Percentiles rank a stretch among this genome's conserved stretches.
Conservation (phyloP, 2,113 vertebrate species). For the Chionis minor region DNA sequence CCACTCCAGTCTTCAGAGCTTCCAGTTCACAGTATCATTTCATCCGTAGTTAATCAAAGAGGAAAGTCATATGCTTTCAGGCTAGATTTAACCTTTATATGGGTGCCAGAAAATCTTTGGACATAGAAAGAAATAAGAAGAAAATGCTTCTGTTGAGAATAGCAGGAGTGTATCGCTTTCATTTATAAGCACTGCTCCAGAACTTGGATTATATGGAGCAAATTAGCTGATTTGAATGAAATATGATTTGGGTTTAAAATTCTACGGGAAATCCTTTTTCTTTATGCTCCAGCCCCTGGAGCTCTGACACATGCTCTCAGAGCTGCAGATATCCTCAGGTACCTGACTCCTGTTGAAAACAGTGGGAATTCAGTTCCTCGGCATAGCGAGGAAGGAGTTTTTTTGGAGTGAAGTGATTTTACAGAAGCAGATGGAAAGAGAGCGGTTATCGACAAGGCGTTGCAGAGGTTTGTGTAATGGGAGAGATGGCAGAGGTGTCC, state of each 20-base stretch:
- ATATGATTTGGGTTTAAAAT: not conserved
- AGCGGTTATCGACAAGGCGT: not conserved
- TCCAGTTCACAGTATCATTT: slow-evolving; percentile 10
- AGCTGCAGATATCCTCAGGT: not conserved
- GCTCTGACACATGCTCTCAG: not conserved
- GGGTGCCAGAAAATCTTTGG: slow-evolving; percentile 36
- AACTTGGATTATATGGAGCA: not conserved
- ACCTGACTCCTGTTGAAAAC: not conserved
- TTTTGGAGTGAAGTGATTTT: not conserved
- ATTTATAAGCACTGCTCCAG: not conserved
- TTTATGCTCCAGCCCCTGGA: not conserved
- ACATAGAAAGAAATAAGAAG: slow-evolving; percentile 26
- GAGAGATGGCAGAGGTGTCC: not conserved
- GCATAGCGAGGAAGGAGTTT: accelerated
- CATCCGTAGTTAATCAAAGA: slow-evolving; percentile 19
- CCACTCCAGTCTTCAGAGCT: slow-evolving; percentile 23
- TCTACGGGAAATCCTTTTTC: not conserved
- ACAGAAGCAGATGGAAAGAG: not conserved
- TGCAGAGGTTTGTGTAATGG: not conserved
- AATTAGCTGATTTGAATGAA: slow-evolving; percentile 24
- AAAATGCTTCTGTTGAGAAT: slow-evolving; percentile 23
- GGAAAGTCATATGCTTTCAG: slow-evolving; percentile 19
- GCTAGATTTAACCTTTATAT: slow-evolving; percentile 60
- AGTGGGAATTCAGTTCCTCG: not conserved
- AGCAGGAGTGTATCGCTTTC: not conserved